A percentile compares a stretch with the other conserved stretches of the same genome.
Conservation (phyloP, 2,113 vertebrate genomes). For the Andinoacara biseriatus region DNA sequence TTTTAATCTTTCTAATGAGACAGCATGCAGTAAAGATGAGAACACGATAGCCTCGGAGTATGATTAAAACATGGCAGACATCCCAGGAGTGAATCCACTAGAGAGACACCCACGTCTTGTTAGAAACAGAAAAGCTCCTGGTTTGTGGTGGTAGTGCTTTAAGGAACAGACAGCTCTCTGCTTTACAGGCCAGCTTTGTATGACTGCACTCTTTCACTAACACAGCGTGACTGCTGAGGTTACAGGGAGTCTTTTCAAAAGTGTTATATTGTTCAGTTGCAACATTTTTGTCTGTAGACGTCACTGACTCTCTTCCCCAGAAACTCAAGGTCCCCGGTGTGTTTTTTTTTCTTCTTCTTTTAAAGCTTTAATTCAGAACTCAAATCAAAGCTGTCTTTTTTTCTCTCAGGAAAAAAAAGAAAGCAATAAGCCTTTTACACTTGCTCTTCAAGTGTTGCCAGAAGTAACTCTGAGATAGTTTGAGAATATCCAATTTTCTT, state of each 20-base stretch:
- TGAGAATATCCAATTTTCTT: background rate
- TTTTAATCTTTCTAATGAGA: constrained; percentile 29
- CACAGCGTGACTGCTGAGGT: background rate
- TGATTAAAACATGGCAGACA: constrained; percentile 47
- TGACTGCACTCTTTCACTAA: background rate
- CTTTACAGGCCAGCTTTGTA: constrained; percentile 11
- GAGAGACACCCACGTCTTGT: constrained; percentile 51
- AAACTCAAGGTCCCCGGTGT: background rate
- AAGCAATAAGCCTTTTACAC: background rate
- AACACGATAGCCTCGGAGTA: constrained; percentile 1
- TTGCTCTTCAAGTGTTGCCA: background rate
- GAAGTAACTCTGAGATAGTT: background rate
- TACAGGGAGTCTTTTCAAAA: background rate
- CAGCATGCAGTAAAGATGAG: constrained; percentile 14
- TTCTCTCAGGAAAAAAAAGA: background rate
- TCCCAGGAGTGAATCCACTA: constrained; percentile 47
- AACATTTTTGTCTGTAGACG: background rate
- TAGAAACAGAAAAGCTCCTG: constrained; percentile 15
- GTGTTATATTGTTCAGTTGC: background rate
- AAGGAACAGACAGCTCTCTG: constrained; percentile 24
- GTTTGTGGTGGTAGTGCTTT: constrained; percentile 7
- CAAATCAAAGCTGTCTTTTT: background rate
- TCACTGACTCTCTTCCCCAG: background rate
- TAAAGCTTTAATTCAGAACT: background rate
- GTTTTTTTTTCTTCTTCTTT: background rate